phyloP scores from a whole-genome alignment of 35 echinoderm and acorn worm species.

The Ophiothrix spiculata region DNA sequence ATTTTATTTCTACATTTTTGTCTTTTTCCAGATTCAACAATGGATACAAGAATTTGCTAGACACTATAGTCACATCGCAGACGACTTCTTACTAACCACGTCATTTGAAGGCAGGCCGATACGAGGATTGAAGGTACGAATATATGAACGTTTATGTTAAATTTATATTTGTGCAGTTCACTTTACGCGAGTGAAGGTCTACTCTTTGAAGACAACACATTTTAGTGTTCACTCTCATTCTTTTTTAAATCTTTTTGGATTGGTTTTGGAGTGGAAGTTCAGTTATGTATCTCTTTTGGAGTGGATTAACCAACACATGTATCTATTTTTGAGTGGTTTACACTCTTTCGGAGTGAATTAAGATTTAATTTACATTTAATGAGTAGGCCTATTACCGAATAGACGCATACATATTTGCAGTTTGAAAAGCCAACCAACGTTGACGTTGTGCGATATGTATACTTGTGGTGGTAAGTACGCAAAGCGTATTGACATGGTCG shows the following conservation, averaged over 20 bases:
- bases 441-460: too few relatives aligned
- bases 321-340: neutral
- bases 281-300: too few relatives aligned
- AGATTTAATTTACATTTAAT: too few relatives aligned
- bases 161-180: neutral
- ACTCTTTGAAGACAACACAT: neutral
- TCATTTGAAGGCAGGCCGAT: slow-evolving; percentile 58
- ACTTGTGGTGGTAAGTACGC: neutral
- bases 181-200: neutral
- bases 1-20: too few relatives aligned
- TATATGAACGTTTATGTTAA: neutral
- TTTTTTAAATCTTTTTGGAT: neutral
- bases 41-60: slow-evolving; percentile 62
- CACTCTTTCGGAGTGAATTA: neutral
- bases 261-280: neutral
- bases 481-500: neutral
- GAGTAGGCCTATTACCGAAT: too few relatives aligned
- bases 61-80: slow-evolving; percentile 43
- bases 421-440: too few relatives aligned
- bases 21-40: slow-evolving; percentile 61
- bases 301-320: too few relatives aligned
- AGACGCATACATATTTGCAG: too few relatives aligned
- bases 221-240: neutral
- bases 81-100: slow-evolving; percentile 39
- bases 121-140: slow-evolving; percentile 57